Conservation (phyloP, 2,888 invertebrate genomes). For the Steinernema scapterisci region DNA sequence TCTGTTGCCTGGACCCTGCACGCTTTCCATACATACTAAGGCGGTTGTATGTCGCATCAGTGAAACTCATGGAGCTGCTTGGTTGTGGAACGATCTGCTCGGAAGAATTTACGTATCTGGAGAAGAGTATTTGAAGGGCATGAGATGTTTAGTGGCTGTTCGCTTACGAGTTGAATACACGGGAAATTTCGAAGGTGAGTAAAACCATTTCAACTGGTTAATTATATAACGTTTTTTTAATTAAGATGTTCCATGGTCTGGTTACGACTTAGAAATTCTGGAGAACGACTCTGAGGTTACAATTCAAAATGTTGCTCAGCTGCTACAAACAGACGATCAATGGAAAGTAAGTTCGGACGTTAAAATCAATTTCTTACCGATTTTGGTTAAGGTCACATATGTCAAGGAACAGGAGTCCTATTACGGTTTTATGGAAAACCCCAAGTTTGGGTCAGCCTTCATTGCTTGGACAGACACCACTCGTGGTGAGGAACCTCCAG, state of each 20-base stretch:
- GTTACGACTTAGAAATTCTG: constrained; percentile 38
- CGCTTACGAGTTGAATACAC: constrained; percentile 45
- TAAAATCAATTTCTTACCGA: too few species aligned
- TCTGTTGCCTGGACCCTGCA: constrained; percentile 1
- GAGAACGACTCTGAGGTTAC: constrained; percentile 39
- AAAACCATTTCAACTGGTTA: neutral
- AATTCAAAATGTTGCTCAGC: constrained; percentile 39
- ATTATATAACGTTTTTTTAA: neutral
- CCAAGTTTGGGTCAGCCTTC: constrained; percentile 44
- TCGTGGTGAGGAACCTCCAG: constrained; percentile 42
- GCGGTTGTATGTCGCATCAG: constrained; percentile 55
- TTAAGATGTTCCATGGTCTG: constrained; percentile 54
- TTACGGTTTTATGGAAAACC: constrained; percentile 48
- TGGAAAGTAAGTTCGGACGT: constrained; percentile 43
- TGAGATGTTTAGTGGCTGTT: constrained; percentile 42
- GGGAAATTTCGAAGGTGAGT: constrained; percentile 30
- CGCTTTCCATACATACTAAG: constrained; percentile 34
- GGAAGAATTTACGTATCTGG: constrained; percentile 42
- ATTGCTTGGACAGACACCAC: constrained; percentile 52
- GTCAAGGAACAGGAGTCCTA: constrained; percentile 38
- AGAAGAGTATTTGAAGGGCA: constrained; percentile 31
- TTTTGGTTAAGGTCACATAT: constrained; percentile 38
- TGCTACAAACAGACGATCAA: constrained; percentile 50
- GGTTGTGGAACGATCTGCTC: constrained; percentile 60
- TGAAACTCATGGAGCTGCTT: constrained; percentile 41